Evolutionary conservation across 2,113 vertebrate species (phyloP), one percentile per base, ranked within the genome.

Genomic region (Crotalus tigris): DNA sequence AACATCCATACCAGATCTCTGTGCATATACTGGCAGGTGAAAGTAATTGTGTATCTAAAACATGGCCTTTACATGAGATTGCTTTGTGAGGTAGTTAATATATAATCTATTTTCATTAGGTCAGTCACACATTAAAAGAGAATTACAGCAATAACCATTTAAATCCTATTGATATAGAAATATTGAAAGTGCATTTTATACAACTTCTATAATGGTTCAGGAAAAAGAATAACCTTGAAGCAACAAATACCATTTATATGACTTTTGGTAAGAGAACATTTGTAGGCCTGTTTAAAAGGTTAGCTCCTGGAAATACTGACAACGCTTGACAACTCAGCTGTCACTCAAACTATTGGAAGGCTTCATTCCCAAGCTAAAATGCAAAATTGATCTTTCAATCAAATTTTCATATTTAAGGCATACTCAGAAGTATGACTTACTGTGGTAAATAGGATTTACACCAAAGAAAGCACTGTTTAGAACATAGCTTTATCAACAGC

Each of bases 241-340:
- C 15, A 2, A 4, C 81, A n/a, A 49, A 53, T 90, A 12, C 0
- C 53, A 75, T 95, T 87, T 39, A 1, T n/a, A 55, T 57, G 90
- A 85, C 23, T 51, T 85, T 33, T 91, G 54, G 33, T 87, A 39
- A 39, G 39, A 39, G 39, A 39, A 39, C 39, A 39, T 39, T 39
- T 39, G 39, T 39, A 39, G 53, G 61, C 39, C 29, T 94, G 10
- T 69, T 24, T 93, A 93, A 94, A 17, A 24, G 11, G 44, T 96
- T 75, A 89, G 26, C 39, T 44, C 49, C 0, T 11, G 61, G 58
- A 95, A 95, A 85, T 91, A 95, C 61, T n/a, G 46, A 94, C 90
- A 95, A 91, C 51, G 3, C 7, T 94, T 95, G 95, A 57, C 46
- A 93, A 81, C 91, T 94, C 81, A 95, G 64, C 29, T 87, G 51